Percentiles rank a stretch among this genome's conserved stretches.
phyloP scores from a whole-genome alignment of 2,797 vertebrate species.

The Crocidura indochinensis region DNA sequence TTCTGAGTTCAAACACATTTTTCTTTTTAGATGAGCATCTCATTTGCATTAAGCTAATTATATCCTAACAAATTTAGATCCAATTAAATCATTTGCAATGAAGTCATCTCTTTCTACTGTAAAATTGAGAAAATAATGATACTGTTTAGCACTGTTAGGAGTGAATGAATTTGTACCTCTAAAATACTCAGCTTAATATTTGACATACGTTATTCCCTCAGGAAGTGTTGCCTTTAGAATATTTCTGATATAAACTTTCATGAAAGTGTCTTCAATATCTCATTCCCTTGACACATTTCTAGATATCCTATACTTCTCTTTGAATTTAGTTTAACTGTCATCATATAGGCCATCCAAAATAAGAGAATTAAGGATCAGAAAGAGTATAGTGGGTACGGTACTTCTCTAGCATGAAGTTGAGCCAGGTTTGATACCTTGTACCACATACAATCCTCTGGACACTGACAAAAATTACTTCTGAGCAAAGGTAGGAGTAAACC shows the following conservation, averaged over 20 bases:
- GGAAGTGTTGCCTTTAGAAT: too few species aligned
- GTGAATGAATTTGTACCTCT: too few species aligned
- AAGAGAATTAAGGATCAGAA: too few species aligned
- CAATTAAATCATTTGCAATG: background rate
- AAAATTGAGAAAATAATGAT: background rate
- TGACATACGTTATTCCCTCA: too few species aligned
- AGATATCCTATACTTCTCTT: conserved; percentile 5
- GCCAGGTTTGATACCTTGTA: too few species aligned
- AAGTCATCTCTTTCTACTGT: background rate
- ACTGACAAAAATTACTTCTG: too few species aligned
- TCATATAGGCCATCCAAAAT: background rate
- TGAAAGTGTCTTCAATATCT: background rate
- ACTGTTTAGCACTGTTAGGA: too few species aligned
- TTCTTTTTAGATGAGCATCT: conserved; percentile 10
- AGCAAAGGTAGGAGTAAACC: too few species aligned
- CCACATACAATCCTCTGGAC: too few species aligned
- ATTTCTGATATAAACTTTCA: background rate
- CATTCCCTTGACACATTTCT: background rate
- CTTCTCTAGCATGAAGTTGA: too few species aligned
- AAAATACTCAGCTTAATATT: too few species aligned
- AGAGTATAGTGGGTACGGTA: too few species aligned
- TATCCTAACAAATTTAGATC: conserved; percentile 17
- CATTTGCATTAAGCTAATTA: conserved; percentile 41
- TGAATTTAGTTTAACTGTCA: background rate
- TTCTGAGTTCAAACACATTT: conserved; percentile 8